Conservation (phyloP, 2,113 vertebrate genomes). For the Xenopus borealis region DNA sequence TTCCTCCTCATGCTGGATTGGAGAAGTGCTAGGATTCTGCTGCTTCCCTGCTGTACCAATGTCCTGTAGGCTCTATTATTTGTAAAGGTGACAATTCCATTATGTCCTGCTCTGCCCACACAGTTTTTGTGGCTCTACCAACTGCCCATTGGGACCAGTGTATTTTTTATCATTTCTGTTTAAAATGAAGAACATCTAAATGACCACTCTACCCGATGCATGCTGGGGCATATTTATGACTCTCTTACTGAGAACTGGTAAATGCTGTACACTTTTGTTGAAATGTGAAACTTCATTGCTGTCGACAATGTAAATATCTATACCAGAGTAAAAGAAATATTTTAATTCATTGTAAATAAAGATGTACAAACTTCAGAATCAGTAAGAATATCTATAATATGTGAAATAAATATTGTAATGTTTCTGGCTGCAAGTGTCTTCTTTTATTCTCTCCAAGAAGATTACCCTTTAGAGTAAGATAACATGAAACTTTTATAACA, state of each 20-base stretch:
- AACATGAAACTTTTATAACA: too few species aligned
- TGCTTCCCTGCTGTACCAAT: background rate
- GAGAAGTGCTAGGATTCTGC: slow-evolving; percentile 3
- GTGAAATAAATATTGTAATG: slow-evolving; percentile 96
- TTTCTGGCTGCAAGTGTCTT: slow-evolving; percentile 63
- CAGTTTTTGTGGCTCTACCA: slow-evolving; percentile 53
- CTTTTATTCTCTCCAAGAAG: background rate
- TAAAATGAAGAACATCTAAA: slow-evolving; percentile 55
- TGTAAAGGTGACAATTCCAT: slow-evolving; percentile 1
- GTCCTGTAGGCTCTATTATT: slow-evolving; percentile 10
- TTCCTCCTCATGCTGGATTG: slow-evolving; percentile 15
- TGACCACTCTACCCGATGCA: slow-evolving; percentile 74
- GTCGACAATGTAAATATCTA: slow-evolving; percentile 85
- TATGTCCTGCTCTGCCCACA: background rate
- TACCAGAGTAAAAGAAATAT: slow-evolving; percentile 82
- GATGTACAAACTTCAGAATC: slow-evolving; percentile 84
- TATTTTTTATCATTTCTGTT: slow-evolving; percentile 52
- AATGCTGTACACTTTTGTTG: slow-evolving; percentile 75
- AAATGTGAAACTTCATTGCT: slow-evolving; percentile 87
- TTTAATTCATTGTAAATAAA: slow-evolving; percentile 97
- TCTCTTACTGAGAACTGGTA: slow-evolving; percentile 72
- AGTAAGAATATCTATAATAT: slow-evolving; percentile 83
- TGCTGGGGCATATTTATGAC: slow-evolving; percentile 76
- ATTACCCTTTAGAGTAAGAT: too few species aligned
- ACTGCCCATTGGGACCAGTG: slow-evolving; percentile 57